phyloP scores from a whole-genome alignment of 2,888 invertebrate genomes.

The Anoncus sp. region DNA sequence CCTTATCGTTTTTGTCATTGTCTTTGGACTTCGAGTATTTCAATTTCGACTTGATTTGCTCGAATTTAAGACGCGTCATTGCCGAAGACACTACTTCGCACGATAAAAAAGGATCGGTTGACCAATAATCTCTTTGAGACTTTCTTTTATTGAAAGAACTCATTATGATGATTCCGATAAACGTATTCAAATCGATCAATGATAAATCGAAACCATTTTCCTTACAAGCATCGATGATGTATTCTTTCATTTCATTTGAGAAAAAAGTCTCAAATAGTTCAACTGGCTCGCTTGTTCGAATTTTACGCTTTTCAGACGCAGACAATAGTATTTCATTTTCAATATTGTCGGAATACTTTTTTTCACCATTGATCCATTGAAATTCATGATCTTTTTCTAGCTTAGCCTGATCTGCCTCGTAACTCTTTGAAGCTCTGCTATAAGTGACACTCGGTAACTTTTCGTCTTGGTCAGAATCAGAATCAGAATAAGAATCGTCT shows the following conservation, averaged over 20 bases:
- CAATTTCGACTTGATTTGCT: slow-evolving; percentile 39
- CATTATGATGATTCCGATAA: slow-evolving; percentile 36
- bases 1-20: slow-evolving; percentile 37
- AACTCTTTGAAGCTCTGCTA: too few relatives aligned
- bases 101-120: slow-evolving; percentile 31
- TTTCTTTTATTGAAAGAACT: slow-evolving; percentile 42
- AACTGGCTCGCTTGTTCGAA: slow-evolving; percentile 45
- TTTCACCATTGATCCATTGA: too few relatives aligned
- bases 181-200: slow-evolving; percentile 30
- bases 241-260: slow-evolving; percentile 59
- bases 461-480: too few relatives aligned
- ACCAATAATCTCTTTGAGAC: slow-evolving; percentile 47
- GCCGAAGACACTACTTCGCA: slow-evolving; percentile 26
- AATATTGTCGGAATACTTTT: too few relatives aligned
- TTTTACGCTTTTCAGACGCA: slow-evolving; percentile 30
- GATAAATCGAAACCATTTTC: slow-evolving; percentile 58
- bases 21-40: slow-evolving; percentile 40
- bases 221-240: slow-evolving; percentile 59
- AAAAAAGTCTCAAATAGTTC: slow-evolving; percentile 63
- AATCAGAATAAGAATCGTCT: too few relatives aligned
- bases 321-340: too few relatives aligned
- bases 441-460: too few relatives aligned
- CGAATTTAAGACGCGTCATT: slow-evolving; percentile 19
- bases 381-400: too few relatives aligned
- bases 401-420: too few relatives aligned